A percentile compares a stretch with the other conserved stretches of the same genome.
These are phyloP conservation scores for Noctua janthe DNA, from an alignment of 2,888 invertebrate genomes.

Conservation along the genomic window DNA sequence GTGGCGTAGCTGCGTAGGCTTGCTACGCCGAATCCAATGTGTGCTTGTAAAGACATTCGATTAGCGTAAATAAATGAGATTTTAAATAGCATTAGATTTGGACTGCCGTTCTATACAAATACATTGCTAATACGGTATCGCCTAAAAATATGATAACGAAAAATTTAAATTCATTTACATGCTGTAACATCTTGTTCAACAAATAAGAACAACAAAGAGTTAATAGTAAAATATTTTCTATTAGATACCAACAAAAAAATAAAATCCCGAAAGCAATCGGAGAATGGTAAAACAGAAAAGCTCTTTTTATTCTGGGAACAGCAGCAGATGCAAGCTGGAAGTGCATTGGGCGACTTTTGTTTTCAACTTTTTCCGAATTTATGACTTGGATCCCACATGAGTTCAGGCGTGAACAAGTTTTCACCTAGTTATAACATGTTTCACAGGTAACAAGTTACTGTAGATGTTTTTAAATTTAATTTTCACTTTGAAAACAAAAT, in stretches of 20 bases:
- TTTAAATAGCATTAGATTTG: background rate
- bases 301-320: slow-evolving; percentile 60
- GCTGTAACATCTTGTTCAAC: slow-evolving; percentile 13
- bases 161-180: slow-evolving; percentile 14
- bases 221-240: slow-evolving; percentile 55
- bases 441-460: slow-evolving; percentile 72
- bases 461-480: slow-evolving; percentile 66
- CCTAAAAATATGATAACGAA: too few species aligned
- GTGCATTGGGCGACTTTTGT: slow-evolving; percentile 75
- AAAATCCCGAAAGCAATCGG: slow-evolving; percentile 66
- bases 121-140: too few species aligned
- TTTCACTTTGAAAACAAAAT: slow-evolving; percentile 59
- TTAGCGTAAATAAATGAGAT: slow-evolving; percentile 12
- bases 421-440: slow-evolving; percentile 75
- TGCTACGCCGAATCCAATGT: slow-evolving; percentile 13
- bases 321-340: slow-evolving; percentile 70
- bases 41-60: background rate
- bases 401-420: slow-evolving; percentile 77
- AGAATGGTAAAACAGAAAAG: slow-evolving; percentile 60
- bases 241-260: slow-evolving; percentile 47
- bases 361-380: slow-evolving; percentile 77
- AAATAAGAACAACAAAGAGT: slow-evolving; percentile 27
- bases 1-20: slow-evolving; percentile 23
- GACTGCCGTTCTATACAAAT: background rate
- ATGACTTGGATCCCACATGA: slow-evolving; percentile 77